A percentile compares a stretch with the other conserved stretches of the same genome.
These are phyloP conservation scores for Lymantria monacha DNA, from an alignment of 2,888 invertebrate genomes.

Conservation along the genomic window DNA sequence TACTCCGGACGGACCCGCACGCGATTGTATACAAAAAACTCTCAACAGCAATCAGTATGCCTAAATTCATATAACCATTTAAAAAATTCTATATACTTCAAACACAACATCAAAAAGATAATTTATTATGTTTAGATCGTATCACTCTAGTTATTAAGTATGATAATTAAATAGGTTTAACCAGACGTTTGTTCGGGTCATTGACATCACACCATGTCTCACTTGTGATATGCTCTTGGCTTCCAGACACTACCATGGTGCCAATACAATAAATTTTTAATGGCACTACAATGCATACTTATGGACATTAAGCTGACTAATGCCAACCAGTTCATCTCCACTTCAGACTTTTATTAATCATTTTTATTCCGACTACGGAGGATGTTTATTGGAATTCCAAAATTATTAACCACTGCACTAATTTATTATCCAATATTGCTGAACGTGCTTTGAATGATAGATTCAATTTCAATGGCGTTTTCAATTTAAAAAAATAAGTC, in stretches of 20 bases:
- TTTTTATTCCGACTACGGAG: not conserved
- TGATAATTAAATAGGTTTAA: conserved; percentile 4
- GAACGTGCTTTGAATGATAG: no score
- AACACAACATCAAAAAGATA: not conserved
- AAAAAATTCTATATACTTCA: no score
- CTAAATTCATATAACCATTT: no score
- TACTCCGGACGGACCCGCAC: no score
- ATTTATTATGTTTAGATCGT: not conserved
- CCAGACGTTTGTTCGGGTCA: conserved; percentile 7
- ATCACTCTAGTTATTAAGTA: not conserved
- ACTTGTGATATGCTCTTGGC: conserved; percentile 2
- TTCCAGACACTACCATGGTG: conserved; percentile 5
- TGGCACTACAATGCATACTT: conserved; percentile 15
- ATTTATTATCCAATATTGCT: no score
- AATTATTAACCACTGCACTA: no score
- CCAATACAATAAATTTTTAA: conserved; percentile 15
- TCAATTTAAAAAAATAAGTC: no score
- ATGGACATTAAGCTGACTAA: conserved; percentile 12
- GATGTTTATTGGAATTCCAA: no score
- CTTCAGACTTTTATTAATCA: conserved; percentile 1
- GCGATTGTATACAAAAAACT: no score
- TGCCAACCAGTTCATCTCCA: conserved; percentile 4
- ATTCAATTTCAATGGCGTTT: no score
- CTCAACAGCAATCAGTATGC: no score
- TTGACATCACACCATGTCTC: conserved; percentile 2